Base-by-base conservation (phyloP, 2,113 vertebrate genomes). In the Dolichotis patagonum region DNA sequence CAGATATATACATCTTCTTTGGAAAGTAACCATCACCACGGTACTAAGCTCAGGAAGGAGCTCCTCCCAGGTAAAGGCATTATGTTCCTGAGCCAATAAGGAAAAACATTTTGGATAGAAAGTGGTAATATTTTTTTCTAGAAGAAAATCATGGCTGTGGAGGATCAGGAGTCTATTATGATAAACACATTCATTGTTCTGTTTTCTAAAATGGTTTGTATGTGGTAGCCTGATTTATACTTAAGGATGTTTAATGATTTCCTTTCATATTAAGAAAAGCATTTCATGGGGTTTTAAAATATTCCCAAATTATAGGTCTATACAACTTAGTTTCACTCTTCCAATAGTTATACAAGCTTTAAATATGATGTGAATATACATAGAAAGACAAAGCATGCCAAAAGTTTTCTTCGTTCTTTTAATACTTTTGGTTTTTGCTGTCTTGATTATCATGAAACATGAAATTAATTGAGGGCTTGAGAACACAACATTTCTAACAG, bases 401-500 rank as follows among this genome's bases (percentile, higher is more conserved):
- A 97, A 75, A 80, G 4, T 28, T 62, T 1, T 89, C 67, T 84
- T 19, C 4, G 87, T 88, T 49, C 62, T 90, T 84, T 94, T 0
- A 0, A 28, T 13, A 22, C 54, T 88, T 96, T 77, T 32, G 43
- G 82, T 78, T 20, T 54, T 46, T 94, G 75, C 94, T 97, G 73
- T 78, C 43, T 81, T 89, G 95, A 77, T 97, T 62, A 96, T 94
- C 69, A 85, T 82, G 77, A 94, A 97, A 96, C 93, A 63, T 43
- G 22, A 80, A 93, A 82, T 62, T 86, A 83, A 95, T 0, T 88
- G 93, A 96, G 43, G 77, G 75, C n/a, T 56, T 13, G 9, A 69
- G 58, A 82, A 93, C 12, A 75, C 58, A 88, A 0, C 88, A 6
- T 58, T 75, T 94, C 35, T 41, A 67, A 60, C 0, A 89, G 62